Percentiles rank a stretch among this genome's conserved stretches.
Conservation (phyloP, 2,797 vertebrate genomes). For the Selene dorsalis region DNA sequence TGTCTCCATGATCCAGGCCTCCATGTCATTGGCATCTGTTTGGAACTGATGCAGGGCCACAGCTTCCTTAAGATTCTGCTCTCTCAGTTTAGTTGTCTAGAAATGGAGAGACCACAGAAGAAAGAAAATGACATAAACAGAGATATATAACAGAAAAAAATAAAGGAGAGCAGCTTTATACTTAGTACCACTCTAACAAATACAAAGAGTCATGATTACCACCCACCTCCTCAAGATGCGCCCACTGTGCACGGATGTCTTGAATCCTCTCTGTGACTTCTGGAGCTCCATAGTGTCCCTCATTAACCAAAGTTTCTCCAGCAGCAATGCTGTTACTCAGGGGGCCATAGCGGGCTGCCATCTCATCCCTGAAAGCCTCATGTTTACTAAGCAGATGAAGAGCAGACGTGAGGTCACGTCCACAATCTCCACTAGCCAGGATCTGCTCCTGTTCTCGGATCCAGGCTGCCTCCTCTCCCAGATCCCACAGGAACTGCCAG, state of each 20-base stretch:
- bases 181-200: neutral
- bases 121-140: slow-evolving; percentile 7
- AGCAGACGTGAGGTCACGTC: slow-evolving; percentile 91
- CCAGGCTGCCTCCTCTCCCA: slow-evolving; percentile 94
- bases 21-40: slow-evolving; percentile 92
- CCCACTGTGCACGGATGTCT: slow-evolving; percentile 85
- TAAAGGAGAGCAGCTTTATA: neutral
- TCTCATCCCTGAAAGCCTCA: slow-evolving; percentile 91
- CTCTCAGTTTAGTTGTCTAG: slow-evolving; percentile 84
- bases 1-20: slow-evolving; percentile 91
- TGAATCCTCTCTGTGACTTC: slow-evolving; percentile 86
- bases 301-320: slow-evolving; percentile 86
- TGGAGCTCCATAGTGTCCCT: slow-evolving; percentile 87
- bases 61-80: slow-evolving; percentile 87
- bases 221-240: slow-evolving; percentile 86
- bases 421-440: slow-evolving; percentile 89
- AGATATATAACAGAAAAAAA: neutral
- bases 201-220: slow-evolving; percentile 10
- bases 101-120: neutral
- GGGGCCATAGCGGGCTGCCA: slow-evolving; percentile 91
- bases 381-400: slow-evolving; percentile 93
- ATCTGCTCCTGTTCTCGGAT: slow-evolving; percentile 95
- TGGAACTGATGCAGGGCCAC: slow-evolving; percentile 93
- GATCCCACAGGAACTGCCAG: slow-evolving; percentile 96
- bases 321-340: slow-evolving; percentile 88